Evolutionary conservation across 1,140 invertebrate species (phyloP), one percentile per base, ranked within the genome.

Genomic region (Ruditapes philippinarum): DNA sequence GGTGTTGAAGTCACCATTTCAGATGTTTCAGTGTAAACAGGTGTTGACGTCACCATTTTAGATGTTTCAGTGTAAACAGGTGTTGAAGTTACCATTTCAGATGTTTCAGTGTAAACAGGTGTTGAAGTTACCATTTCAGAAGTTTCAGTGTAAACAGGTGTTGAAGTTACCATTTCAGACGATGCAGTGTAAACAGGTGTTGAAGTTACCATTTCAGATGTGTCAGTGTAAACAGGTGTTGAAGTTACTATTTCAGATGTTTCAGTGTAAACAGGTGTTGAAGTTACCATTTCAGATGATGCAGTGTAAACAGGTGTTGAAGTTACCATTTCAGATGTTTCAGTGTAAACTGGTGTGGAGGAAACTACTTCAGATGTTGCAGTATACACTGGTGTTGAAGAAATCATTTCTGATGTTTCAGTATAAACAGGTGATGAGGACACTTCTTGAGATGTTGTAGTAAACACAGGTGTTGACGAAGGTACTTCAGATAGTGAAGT

Each of bases 361-460:
- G 62, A 22, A 25, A 42, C 70, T n/a, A 60, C 14, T 22, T 2
- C 62, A 2, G 57, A 1, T 57, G 79, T 31, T 62, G 79, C 38
- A 31, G 51, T n/a, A n/a, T 60, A 0, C 28, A 78, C 45, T 78
- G 38, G 17, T 78, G 74, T 45, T 78, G 74, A 45, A 11, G 74
- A 22, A n/a, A 42, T 25, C 19, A 28, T 0, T 19, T 45, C 45
- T 12, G 36, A 11, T 25, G 31, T 9, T 31, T n/a, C 22, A 22
- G 19, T 62, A 9, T 62, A 5, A n/a, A 7, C 31, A 38, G 74
- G 45, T 51, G 74, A 78, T 1, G 38, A 2, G 14, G 40, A 49
- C 4, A 31, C 22, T 49, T n/a, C 42, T 7, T 7, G 14, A 33
- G 49, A 25, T 14, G 78, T 49, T 4, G 78, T 51, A 12, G 78